Evolutionary conservation across 2,113 vertebrate species (phyloP).

Genomic region (Cebus imitator): DNA sequence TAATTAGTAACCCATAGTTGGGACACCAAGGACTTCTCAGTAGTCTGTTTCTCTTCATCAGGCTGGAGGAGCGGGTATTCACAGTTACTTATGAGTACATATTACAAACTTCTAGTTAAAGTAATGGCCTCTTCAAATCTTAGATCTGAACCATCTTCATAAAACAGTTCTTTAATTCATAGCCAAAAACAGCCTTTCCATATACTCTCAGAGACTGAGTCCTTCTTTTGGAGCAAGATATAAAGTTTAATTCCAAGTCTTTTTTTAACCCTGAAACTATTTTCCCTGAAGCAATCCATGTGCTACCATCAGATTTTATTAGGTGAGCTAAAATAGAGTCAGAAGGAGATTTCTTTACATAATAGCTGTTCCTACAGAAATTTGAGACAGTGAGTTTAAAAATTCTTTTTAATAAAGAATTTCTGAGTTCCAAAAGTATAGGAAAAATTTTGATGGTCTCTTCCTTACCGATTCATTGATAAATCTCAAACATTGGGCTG

Average conservation of each 20-base stretch:
- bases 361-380: not conserved
- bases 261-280: slow-evolving; percentile 52
- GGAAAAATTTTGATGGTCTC: not conserved
- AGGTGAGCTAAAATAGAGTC: slow-evolving; percentile 45
- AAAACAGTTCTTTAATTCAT: slow-evolving; percentile 55
- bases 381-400: not conserved
- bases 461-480: slow-evolving; percentile 54
- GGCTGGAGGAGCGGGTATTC: not conserved
- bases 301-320: slow-evolving; percentile 52
- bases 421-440: not conserved
- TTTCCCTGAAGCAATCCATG: slow-evolving; percentile 16
- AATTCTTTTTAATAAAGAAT: not conserved
- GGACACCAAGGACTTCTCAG: not conserved
- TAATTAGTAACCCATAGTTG: not conserved
- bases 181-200: slow-evolving; percentile 44
- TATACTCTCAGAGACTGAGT: slow-evolving; percentile 21
- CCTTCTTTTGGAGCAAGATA: slow-evolving; percentile 30
- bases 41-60: slow-evolving; percentile 10
- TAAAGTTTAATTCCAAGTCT: slow-evolving; percentile 58
- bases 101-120: slow-evolving; percentile 31
- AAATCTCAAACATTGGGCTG: slow-evolving; percentile 42
- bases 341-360: slow-evolving; percentile 41
- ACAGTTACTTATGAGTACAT: not conserved
- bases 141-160: slow-evolving; percentile 53
- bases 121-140: slow-evolving; percentile 58